Conservation (phyloP, 2,797 vertebrate species). For the Diplodus puntazzo region DNA sequence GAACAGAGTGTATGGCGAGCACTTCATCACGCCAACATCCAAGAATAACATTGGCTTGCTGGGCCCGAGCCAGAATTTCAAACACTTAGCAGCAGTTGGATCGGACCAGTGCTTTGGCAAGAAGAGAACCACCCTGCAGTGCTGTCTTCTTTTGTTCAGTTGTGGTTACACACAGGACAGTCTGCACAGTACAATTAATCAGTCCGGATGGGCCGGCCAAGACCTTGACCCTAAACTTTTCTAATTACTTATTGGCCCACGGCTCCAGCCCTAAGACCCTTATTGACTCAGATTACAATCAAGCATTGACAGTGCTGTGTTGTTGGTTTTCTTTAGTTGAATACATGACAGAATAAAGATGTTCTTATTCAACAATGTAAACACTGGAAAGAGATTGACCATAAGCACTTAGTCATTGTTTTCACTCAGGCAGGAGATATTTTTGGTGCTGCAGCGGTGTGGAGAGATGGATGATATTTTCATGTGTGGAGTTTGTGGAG, state of each 20-base stretch:
- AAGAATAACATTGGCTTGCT: conserved; percentile 20
- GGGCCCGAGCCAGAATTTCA: conserved; percentile 45
- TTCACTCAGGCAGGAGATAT: conserved; percentile 22
- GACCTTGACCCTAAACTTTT: conserved; percentile 48
- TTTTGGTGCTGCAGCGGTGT: conserved; percentile 24
- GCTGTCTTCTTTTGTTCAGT: conserved; percentile 43
- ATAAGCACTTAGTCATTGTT: conserved; percentile 25
- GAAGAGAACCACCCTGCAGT: conserved; percentile 40
- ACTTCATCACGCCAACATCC: conserved; percentile 18
- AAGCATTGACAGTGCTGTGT: conserved; percentile 7
- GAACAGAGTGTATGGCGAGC: conserved; percentile 10
- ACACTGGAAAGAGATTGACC: conserved; percentile 3
- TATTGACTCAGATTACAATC: conserved; percentile 43
- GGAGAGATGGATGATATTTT: background rate
- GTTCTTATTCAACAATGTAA: conserved; percentile 25
- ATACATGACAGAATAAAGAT: background rate
- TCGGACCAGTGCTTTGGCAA: conserved; percentile 34
- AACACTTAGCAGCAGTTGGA: conserved; percentile 26
- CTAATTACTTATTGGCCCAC: conserved; percentile 51
- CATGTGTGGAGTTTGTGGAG: conserved; percentile 1
- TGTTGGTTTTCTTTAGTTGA: conserved; percentile 26
- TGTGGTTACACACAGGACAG: conserved; percentile 33
- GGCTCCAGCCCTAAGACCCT: conserved; percentile 1
- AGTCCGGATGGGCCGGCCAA: conserved; percentile 16
- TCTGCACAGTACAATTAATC: conserved; percentile 26